These are phyloP conservation scores for Toxotes jaculatrix DNA, from an alignment of 2,113 vertebrate species.

Conservation along the genomic window DNA sequence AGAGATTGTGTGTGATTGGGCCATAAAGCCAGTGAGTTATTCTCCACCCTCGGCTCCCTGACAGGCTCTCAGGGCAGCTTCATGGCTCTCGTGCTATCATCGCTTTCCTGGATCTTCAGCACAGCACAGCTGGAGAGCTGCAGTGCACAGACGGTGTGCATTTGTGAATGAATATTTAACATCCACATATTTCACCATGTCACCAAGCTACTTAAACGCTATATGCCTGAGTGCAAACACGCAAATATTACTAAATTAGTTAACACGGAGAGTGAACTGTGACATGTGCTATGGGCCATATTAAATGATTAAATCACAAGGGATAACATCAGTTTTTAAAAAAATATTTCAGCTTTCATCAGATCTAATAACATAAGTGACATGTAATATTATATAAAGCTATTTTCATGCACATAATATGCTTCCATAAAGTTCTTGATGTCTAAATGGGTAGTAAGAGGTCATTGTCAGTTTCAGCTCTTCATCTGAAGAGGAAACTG, in stretches of 20 bases:
- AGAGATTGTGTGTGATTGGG: constrained; percentile 42
- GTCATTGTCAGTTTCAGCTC: neutral
- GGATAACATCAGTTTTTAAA: neutral
- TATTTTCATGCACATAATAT: neutral
- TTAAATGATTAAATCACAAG: neutral
- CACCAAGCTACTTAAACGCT: neutral
- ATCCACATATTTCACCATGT: neutral
- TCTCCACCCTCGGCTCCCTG: neutral
- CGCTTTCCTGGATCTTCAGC: constrained; percentile 18
- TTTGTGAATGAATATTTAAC: constrained; percentile 51
- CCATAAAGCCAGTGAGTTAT: constrained; percentile 35
- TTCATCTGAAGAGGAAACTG: neutral
- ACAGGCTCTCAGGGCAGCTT: neutral
- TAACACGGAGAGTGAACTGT: neutral
- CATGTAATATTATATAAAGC: neutral
- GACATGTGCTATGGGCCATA: neutral
- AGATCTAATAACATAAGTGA: neutral
- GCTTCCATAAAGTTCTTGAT: neutral
- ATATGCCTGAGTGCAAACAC: neutral
- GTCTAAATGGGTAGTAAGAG: neutral
- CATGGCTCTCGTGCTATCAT: constrained; percentile 3
- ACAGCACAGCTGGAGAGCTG: constrained; percentile 20
- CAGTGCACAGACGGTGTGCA: neutral
- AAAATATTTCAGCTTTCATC: neutral
- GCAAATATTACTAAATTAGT: constrained; percentile 2